These are phyloP conservation scores for Polymixis lichenea DNA, from an alignment of 2,888 invertebrate genomes.

Conservation along the genomic window DNA sequence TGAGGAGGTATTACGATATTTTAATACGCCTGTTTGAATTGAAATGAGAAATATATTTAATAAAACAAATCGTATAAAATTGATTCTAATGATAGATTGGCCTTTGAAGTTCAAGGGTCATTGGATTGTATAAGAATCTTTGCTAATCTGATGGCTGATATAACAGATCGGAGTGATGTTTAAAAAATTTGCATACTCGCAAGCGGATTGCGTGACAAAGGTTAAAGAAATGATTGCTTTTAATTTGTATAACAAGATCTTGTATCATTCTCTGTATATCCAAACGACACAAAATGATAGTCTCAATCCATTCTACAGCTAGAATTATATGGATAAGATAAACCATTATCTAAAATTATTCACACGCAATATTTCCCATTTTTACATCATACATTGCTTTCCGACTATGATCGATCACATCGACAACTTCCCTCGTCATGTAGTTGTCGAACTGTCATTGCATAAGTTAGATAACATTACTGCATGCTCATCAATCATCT, in stretches of 20 bases:
- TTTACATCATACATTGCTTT: slow-evolving; percentile 52
- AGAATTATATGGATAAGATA: slow-evolving; percentile 38
- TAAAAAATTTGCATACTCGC: slow-evolving; percentile 30
- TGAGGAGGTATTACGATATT: slow-evolving; percentile 76
- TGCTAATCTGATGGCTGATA: slow-evolving; percentile 42
- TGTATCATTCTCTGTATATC: neutral
- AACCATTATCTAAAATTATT: slow-evolving; percentile 41
- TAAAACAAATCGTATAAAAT: slow-evolving; percentile 45
- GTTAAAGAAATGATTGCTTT: slow-evolving; percentile 16
- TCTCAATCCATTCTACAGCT: slow-evolving; percentile 10
- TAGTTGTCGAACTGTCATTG: slow-evolving; percentile 71
- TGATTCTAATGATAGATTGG: slow-evolving; percentile 59
- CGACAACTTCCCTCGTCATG: slow-evolving; percentile 60
- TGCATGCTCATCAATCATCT: slow-evolving; percentile 70
- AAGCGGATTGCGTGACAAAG: slow-evolving; percentile 10
- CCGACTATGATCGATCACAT: slow-evolving; percentile 68
- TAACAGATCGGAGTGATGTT: slow-evolving; percentile 32
- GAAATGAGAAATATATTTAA: slow-evolving; percentile 56
- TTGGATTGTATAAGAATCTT: slow-evolving; percentile 49
- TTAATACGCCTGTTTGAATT: slow-evolving; percentile 65
- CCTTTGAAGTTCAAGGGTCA: slow-evolving; percentile 53
- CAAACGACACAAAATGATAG: neutral
- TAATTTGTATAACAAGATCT: neutral
- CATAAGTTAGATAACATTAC: slow-evolving; percentile 65
- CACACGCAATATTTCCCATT: slow-evolving; percentile 26